A percentile compares a stretch with the other conserved stretches of the same genome.
phyloP scores from a whole-genome alignment of 2,113 vertebrate genomes.

The Serinus canaria region DNA sequence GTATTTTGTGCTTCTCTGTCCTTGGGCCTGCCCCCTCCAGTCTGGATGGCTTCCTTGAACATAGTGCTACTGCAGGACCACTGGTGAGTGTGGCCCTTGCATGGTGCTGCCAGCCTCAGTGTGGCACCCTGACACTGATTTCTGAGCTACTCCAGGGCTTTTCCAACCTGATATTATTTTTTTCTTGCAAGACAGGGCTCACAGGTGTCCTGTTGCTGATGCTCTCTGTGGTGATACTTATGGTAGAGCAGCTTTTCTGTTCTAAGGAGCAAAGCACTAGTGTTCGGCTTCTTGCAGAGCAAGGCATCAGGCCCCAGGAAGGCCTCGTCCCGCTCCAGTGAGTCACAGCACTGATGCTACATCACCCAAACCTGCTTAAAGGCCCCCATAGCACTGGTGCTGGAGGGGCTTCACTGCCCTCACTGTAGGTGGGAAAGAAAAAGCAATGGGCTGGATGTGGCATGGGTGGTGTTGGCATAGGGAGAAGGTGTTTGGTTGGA shows the following conservation, averaged over 20 bases:
- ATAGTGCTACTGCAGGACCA: not conserved
- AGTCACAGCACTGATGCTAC: not conserved
- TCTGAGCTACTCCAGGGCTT: not conserved
- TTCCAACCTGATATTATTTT: accelerated
- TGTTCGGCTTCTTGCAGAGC: not conserved
- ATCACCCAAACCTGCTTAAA: not conserved
- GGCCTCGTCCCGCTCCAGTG: not conserved
- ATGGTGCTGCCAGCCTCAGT: accelerated
- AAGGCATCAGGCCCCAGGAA: not conserved
- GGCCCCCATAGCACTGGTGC: not conserved
- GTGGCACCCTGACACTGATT: accelerated
- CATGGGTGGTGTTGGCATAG: not conserved
- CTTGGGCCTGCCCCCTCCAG: not conserved
- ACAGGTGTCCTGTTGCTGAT: not conserved
- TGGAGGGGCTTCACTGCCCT: not conserved
- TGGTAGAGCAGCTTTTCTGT: accelerated
- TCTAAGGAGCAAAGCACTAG: not conserved
- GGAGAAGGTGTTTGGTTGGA: not conserved
- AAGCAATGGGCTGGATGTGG: not conserved
- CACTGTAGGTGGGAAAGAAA: not conserved
- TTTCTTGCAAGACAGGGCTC: not conserved
- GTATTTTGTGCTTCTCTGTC: not conserved
- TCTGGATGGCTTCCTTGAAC: not conserved
- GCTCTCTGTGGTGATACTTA: accelerated
- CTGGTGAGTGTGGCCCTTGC: not conserved